phyloP scores from a whole-genome alignment of 2,888 invertebrate genomes.

The Artemia sp. region DNA sequence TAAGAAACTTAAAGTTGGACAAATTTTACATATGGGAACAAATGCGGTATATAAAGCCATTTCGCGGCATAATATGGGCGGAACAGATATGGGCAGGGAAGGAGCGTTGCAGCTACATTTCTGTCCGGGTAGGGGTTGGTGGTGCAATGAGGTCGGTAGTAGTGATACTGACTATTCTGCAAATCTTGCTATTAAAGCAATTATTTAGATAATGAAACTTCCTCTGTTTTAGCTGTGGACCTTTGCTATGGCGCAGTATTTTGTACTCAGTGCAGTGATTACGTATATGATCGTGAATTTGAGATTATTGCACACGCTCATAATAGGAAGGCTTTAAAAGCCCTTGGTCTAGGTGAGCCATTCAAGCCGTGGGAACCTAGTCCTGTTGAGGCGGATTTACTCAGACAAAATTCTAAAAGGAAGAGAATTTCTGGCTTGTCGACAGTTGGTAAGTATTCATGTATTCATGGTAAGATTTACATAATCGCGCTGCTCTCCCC shows the following conservation, averaged over 20 bases:
- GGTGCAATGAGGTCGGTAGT: background rate
- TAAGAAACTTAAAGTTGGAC: too few species aligned
- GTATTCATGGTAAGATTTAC: background rate
- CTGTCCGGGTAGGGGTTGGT: too few species aligned
- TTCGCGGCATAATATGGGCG: too few species aligned
- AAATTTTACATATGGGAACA: too few species aligned
- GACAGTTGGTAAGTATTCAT: conserved; percentile 44
- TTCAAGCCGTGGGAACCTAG: conserved; percentile 63
- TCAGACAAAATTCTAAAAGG: conserved; percentile 55
- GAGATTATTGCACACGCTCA: conserved; percentile 33
- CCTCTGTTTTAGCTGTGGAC: conserved; percentile 48
- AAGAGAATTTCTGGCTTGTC: conserved; percentile 61
- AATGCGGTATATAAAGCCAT: too few species aligned
- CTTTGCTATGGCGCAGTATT: conserved; percentile 70
- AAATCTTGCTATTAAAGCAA: conserved; percentile 12
- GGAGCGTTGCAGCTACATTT: too few species aligned
- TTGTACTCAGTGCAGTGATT: conserved; percentile 79
- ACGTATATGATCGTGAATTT: conserved; percentile 64
- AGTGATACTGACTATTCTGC: conserved; percentile 20
- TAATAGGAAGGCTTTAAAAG: conserved; percentile 27
- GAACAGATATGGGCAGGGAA: too few species aligned
- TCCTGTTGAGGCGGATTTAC: conserved; percentile 53
- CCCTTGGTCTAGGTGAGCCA: conserved; percentile 32
- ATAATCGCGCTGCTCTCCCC: too few species aligned
- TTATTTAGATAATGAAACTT: conserved; percentile 15